phyloP scores from a whole-genome alignment of 2,797 vertebrate genomes.

The Taenioides sp. region DNA sequence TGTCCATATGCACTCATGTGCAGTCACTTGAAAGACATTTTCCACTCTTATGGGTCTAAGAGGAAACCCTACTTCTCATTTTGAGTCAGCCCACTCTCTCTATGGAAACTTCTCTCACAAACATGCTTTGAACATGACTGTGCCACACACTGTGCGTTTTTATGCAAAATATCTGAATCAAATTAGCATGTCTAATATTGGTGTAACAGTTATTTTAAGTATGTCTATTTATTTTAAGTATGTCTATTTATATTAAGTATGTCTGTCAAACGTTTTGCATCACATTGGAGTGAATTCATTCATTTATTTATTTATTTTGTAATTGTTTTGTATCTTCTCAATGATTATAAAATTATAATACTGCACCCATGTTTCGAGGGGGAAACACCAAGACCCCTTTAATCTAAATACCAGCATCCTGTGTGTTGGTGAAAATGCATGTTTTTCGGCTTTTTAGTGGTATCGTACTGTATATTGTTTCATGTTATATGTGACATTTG shows the following conservation, averaged over 20 bases:
- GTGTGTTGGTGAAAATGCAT: slow-evolving; percentile 43
- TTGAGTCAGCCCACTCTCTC: slow-evolving; percentile 65
- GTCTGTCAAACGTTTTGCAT: no score
- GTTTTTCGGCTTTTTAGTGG: slow-evolving; percentile 15
- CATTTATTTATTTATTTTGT: no score
- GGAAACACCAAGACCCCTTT: slow-evolving; percentile 50
- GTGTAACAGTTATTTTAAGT: background rate
- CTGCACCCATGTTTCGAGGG: slow-evolving; percentile 12
- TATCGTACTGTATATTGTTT: background rate
- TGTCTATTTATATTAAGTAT: no score
- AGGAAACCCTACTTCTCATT: slow-evolving; percentile 67
- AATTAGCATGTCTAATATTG: background rate
- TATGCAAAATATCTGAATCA: background rate
- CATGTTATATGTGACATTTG: slow-evolving; percentile 5
- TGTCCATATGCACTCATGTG: slow-evolving; percentile 8
- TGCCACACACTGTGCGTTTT: slow-evolving; percentile 1
- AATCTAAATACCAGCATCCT: slow-evolving; percentile 53
- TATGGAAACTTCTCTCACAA: slow-evolving; percentile 72
- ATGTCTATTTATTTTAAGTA: no score
- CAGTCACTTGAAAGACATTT: slow-evolving; percentile 65
- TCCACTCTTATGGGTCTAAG: slow-evolving; percentile 60
- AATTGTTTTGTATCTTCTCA: no score
- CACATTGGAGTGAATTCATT: no score
- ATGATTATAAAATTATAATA: background rate
- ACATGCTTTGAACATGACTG: slow-evolving; percentile 35